phyloP scores from a whole-genome alignment of 2,113 vertebrate genomes.

The Ciconia maguari region DNA sequence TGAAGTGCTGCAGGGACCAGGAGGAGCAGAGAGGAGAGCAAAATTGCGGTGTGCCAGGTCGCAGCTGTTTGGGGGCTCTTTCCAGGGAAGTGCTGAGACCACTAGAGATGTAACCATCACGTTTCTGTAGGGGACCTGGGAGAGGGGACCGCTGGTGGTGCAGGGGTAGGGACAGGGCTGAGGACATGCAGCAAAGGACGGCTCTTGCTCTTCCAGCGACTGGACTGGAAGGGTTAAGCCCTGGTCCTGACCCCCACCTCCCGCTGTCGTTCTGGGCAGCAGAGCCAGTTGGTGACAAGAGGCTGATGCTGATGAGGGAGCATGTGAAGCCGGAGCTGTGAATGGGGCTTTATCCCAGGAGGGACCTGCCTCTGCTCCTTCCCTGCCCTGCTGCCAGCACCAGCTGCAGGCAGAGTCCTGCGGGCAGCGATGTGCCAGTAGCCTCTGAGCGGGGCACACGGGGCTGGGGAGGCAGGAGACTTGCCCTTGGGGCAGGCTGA shows the following conservation, averaged over 20 bases:
- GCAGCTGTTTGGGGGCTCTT: neutral
- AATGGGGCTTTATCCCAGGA: slow-evolving; percentile 68
- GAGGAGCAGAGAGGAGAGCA: neutral
- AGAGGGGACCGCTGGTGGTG: no score
- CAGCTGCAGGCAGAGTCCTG: slow-evolving; percentile 48
- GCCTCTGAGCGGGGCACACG: neutral
- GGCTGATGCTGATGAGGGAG: slow-evolving; percentile 71
- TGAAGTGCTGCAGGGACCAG: neutral
- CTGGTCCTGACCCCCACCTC: slow-evolving; percentile 29
- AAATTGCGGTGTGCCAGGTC: neutral
- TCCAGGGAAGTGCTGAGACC: neutral
- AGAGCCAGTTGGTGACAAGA: slow-evolving; percentile 76
- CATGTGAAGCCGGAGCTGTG: slow-evolving; percentile 61
- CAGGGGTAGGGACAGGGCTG: neutral
- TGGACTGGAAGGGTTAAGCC: slow-evolving; percentile 26
- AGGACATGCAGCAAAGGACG: neutral
- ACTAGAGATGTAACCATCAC: neutral
- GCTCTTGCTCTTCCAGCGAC: neutral
- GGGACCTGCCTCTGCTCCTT: neutral
- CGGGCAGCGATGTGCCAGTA: neutral
- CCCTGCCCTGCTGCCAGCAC: slow-evolving; percentile 51
- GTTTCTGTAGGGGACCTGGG: neutral
- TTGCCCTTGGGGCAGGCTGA: neutral
- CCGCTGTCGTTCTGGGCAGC: neutral
- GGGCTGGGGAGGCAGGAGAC: neutral